These are phyloP conservation scores for Alca torda DNA, from an alignment of 2,797 vertebrate species.

Conservation along the genomic window DNA sequence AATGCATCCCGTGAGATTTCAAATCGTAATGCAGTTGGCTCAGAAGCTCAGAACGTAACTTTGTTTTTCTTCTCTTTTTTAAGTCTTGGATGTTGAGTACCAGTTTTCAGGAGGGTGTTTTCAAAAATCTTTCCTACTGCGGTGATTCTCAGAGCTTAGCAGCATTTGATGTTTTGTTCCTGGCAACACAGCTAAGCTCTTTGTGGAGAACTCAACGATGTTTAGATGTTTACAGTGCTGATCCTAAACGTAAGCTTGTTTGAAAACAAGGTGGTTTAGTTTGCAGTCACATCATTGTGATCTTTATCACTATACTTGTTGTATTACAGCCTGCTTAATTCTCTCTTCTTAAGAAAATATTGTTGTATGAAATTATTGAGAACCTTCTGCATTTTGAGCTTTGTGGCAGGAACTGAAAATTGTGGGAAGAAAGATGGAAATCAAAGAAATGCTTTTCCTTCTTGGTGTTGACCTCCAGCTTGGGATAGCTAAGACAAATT, in stretches of 20 bases:
- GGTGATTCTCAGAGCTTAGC: background rate
- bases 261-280: conserved; percentile 21
- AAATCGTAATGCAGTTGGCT: background rate
- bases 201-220: background rate
- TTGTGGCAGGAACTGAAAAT: background rate
- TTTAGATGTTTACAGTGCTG: background rate
- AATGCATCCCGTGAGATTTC: background rate
- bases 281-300: background rate
- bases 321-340: background rate
- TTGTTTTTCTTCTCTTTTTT: background rate
- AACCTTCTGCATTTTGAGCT: background rate
- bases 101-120: background rate
- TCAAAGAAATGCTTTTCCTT: background rate
- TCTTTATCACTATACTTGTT: background rate
- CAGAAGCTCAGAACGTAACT: background rate
- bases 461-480: background rate
- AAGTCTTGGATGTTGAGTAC: background rate
- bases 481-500: background rate
- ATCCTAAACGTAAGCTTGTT: background rate
- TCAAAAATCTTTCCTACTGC: background rate
- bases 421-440: background rate
- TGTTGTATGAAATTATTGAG: background rate
- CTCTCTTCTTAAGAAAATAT: background rate
- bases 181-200: background rate
- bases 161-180: background rate